Conservation (phyloP, 1,140 invertebrate genomes). For the Matsumurasca onukii region DNA sequence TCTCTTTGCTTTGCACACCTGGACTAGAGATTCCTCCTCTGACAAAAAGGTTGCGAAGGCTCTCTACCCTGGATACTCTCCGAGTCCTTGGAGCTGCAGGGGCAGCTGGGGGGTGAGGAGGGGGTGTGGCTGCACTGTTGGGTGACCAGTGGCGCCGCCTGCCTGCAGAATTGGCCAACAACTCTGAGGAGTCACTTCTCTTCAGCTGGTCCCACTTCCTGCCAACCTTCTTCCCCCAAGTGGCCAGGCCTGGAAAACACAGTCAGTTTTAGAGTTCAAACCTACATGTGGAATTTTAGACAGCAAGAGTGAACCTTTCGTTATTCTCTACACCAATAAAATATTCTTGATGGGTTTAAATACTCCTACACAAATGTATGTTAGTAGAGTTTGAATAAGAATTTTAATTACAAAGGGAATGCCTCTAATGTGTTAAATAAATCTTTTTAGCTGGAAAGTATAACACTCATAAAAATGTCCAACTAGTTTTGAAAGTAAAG, state of each 20-base stretch:
- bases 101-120: slow-evolving; percentile 21
- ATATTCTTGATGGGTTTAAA: too few species aligned
- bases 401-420: too few species aligned
- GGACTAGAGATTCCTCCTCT: slow-evolving; percentile 41
- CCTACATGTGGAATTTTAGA: too few species aligned
- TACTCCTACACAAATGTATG: too few species aligned
- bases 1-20: slow-evolving; percentile 32
- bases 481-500: too few species aligned
- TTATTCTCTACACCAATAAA: too few species aligned
- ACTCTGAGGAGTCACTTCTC: slow-evolving; percentile 58
- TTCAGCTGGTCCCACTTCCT: slow-evolving; percentile 62
- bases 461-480: too few species aligned
- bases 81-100: slow-evolving; percentile 45
- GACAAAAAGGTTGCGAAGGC: slow-evolving; percentile 55
- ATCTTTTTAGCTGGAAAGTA: too few species aligned
- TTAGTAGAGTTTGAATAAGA: too few species aligned
- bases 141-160: slow-evolving; percentile 53
- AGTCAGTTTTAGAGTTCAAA: too few species aligned
- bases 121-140: slow-evolving; percentile 41
- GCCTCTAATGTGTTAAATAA: too few species aligned
- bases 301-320: too few species aligned
- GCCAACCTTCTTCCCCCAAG: slow-evolving; percentile 66
- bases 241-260: slow-evolving; percentile 54
- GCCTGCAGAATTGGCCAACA: slow-evolving; percentile 51
- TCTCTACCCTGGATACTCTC: slow-evolving; percentile 58